Conservation (phyloP, 2,888 invertebrate genomes). For the Rhamphomyia laevipes region DNA sequence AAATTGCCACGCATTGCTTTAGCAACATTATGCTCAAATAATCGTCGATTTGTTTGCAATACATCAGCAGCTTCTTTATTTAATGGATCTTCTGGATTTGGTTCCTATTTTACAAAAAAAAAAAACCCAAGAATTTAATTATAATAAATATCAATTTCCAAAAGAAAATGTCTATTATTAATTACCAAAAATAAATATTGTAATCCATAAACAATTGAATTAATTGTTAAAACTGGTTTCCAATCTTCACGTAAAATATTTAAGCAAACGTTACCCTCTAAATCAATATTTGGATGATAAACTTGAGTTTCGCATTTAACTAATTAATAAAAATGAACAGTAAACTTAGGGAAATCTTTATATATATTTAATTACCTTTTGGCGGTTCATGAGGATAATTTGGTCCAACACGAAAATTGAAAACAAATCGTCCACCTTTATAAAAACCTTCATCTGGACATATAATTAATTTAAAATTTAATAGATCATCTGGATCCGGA, state of each 20-base stretch:
- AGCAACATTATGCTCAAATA: conserved; percentile 93
- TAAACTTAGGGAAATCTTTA: no score
- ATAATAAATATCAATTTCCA: neutral
- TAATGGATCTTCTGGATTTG: conserved; percentile 95
- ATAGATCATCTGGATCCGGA: conserved; percentile 90
- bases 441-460: conserved; percentile 98
- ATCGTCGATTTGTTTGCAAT: conserved; percentile 80
- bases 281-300: conserved; percentile 96
- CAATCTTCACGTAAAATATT: conserved; percentile 97
- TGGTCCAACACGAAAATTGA: conserved; percentile 84
- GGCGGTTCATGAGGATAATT: conserved; percentile 98
- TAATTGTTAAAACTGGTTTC: conserved; percentile 97
- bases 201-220: conserved; percentile 93
- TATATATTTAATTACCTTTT: conserved; percentile 40
- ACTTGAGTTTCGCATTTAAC: conserved; percentile 97
- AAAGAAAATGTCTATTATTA: neutral
- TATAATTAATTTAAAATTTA: conserved; percentile 91
- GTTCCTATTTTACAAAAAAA: conserved; percentile 56
- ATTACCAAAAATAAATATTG: conserved; percentile 89
- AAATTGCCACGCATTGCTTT: conserved; percentile 94
- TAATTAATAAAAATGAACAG: no score
- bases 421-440: conserved; percentile 84
- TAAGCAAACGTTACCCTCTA: conserved; percentile 94
- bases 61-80: conserved; percentile 99
- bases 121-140: neutral